Evolutionary conservation across 1,140 invertebrate species (phyloP).

Genomic region (Ladona fulva): DNA sequence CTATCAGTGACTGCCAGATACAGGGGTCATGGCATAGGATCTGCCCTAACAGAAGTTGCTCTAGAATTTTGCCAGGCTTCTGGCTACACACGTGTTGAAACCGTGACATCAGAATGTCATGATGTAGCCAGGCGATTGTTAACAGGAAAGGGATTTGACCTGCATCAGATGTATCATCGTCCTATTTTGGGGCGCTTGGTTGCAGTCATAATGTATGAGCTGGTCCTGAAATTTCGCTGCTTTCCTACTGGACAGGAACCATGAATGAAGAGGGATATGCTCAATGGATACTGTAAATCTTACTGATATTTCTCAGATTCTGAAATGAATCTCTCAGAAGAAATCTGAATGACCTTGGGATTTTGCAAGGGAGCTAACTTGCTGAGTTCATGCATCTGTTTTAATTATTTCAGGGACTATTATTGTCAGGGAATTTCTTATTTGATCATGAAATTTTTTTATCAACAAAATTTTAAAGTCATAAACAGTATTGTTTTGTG

Average conservation of each 20-base stretch:
- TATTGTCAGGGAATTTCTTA: too few species aligned
- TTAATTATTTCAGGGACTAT: too few species aligned
- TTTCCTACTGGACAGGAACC: neutral
- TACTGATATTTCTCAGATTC: too few species aligned
- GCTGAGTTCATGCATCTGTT: too few species aligned
- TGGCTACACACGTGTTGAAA: slow-evolving; percentile 39
- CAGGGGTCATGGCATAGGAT: slow-evolving; percentile 37
- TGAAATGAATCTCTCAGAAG: too few species aligned
- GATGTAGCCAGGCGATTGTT: slow-evolving; percentile 40
- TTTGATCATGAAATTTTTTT: too few species aligned
- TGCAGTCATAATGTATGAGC: slow-evolving; percentile 39
- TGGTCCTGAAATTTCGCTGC: slow-evolving; percentile 20
- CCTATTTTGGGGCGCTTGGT: slow-evolving; percentile 36
- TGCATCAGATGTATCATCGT: slow-evolving; percentile 44
- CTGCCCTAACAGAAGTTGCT: slow-evolving; percentile 36
- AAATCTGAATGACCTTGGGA: too few species aligned
- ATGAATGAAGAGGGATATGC: too few species aligned
- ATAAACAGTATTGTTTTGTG: too few species aligned
- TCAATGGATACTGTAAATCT: too few species aligned
- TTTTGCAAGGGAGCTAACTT: too few species aligned
- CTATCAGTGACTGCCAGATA: neutral
- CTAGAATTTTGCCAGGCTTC: slow-evolving; percentile 40
- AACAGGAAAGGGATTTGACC: slow-evolving; percentile 43
- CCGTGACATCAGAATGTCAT: slow-evolving; percentile 43
- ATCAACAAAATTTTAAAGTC: too few species aligned